phyloP scores from a whole-genome alignment of 2,888 invertebrate species.

The Panopea generosa region DNA sequence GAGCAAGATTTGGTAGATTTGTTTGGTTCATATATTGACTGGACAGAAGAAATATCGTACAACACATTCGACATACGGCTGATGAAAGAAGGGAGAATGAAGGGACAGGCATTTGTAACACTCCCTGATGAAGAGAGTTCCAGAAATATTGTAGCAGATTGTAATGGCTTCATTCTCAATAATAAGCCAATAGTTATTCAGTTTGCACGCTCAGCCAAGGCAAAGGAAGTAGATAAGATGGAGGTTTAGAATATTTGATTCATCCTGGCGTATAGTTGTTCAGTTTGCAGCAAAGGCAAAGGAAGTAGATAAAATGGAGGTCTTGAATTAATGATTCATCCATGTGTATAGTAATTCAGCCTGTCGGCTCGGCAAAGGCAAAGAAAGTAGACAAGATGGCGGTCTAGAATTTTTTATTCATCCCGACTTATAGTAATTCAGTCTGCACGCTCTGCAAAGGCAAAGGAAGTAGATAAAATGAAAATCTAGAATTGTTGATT shows the following conservation, averaged over 20 bases:
- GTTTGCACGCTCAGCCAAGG: conserved; percentile 70
- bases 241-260: too few relatives aligned
- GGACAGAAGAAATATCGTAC: conserved; percentile 84
- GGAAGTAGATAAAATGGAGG: too few relatives aligned
- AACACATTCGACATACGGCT: conserved; percentile 89
- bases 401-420: too few relatives aligned
- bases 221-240: conserved; percentile 60
- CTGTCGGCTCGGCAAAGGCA: too few relatives aligned
- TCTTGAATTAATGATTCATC: too few relatives aligned
- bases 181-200: conserved; percentile 95
- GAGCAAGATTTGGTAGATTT: conserved; percentile 89
- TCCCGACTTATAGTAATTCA: conserved; percentile 95
- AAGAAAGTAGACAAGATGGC: too few relatives aligned
- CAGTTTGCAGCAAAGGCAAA: too few relatives aligned
- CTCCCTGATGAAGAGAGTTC: conserved; percentile 90
- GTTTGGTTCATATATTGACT: conserved; percentile 89
- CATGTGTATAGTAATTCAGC: neutral
- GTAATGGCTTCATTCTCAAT: conserved; percentile 94
- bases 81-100: conserved; percentile 98
- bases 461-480: conserved; percentile 59
- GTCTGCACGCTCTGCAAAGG: conserved; percentile 70
- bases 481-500: too few relatives aligned
- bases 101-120: conserved; percentile 97
- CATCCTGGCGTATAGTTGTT: too few relatives aligned
- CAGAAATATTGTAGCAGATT: conserved; percentile 91